Conservation (phyloP, 2,797 vertebrate species). For the Yasuhikotakia modesta region DNA sequence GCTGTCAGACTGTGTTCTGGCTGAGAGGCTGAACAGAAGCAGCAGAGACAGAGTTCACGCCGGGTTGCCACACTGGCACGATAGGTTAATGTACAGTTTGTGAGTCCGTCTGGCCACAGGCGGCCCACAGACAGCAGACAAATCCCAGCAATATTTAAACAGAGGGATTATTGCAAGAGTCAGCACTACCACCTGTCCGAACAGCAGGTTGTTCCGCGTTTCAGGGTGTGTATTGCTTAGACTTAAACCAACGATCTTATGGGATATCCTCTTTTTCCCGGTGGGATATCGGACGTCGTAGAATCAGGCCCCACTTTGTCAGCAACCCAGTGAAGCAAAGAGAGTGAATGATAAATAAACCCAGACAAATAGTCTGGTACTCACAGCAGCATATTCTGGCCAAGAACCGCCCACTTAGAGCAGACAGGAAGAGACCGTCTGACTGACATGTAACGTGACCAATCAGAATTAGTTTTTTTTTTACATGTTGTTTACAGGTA, state of each 20-base stretch:
- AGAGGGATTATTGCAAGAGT: conserved; percentile 60
- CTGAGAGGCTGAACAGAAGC: conserved; percentile 48
- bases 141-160: conserved; percentile 65
- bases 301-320: neutral
- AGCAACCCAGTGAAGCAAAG: neutral
- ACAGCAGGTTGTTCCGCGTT: conserved; percentile 40
- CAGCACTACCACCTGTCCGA: conserved; percentile 56
- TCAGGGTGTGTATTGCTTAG: conserved; percentile 46
- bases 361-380: too few species aligned
- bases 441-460: neutral
- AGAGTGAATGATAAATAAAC: neutral
- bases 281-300: neutral
- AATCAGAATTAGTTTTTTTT: neutral
- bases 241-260: conserved; percentile 38
- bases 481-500: neutral
- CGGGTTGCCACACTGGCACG: conserved; percentile 31
- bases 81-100: conserved; percentile 34
- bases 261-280: conserved; percentile 7
- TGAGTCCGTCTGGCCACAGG: conserved; percentile 40
- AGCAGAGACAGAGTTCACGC: neutral
- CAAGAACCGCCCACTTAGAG: too few species aligned
- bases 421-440: neutral
- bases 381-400: too few species aligned
- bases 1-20: conserved; percentile 61
- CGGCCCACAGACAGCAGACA: conserved; percentile 27